phyloP scores from a whole-genome alignment of 2,113 vertebrate species.

The Nyctereutes procyonoides region DNA sequence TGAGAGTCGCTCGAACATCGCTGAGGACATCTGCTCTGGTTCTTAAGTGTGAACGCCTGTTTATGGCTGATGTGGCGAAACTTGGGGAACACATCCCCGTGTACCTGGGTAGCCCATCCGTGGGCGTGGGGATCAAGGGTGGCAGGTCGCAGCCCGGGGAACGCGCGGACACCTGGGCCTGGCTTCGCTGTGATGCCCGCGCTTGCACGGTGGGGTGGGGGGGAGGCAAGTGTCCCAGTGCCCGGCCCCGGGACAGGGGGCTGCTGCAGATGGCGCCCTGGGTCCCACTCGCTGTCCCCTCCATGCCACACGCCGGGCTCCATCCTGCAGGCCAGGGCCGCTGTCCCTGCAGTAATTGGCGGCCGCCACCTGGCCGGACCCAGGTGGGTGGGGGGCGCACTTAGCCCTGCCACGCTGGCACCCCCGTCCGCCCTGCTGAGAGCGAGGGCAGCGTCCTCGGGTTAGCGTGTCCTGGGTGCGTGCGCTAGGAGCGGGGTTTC shows the following conservation, averaged over 20 bases:
- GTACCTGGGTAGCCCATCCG: constrained; percentile 32
- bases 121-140: rapidly evolving
- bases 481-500: rapidly evolving
- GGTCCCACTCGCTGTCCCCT: rapidly evolving
- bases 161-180: rapidly evolving
- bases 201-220: no score
- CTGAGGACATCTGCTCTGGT: constrained; percentile 93
- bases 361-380: rapidly evolving
- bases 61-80: constrained; percentile 88
- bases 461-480: not conserved
- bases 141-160: not conserved
- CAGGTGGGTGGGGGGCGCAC: not conserved
- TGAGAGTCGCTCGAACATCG: constrained; percentile 89
- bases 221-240: not conserved
- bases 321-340: rapidly evolving
- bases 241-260: not conserved
- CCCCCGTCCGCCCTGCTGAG: no score
- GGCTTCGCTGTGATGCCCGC: rapidly evolving
- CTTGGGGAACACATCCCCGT: constrained; percentile 70
- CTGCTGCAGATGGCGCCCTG: not conserved
- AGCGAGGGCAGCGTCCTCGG: rapidly evolving
- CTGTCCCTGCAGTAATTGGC: rapidly evolving
- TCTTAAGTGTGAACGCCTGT: constrained; percentile 81
- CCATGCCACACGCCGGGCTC: rapidly evolving
- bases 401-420: rapidly evolving